Evolutionary conservation across 2,113 vertebrate species (phyloP), one percentile per base, ranked within the genome.

Genomic region (Sinocyclocheilus anshuiensis): DNA sequence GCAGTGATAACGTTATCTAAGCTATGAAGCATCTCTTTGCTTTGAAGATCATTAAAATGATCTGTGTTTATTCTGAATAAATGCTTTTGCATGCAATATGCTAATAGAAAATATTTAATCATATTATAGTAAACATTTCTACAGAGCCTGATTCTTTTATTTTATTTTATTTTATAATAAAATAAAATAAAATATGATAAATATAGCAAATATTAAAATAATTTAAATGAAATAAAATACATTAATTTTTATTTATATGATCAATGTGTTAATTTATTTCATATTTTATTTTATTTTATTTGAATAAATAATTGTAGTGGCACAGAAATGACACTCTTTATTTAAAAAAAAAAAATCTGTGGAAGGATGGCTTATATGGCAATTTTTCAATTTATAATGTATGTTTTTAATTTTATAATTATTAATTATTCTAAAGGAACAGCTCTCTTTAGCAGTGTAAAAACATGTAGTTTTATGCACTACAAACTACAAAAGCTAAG

Each of bases 401-500:
- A 71, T 39, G 10, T 74, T 74, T 71, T 72, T 42, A 74, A 29
- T 77, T 18, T 10, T 18, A 7, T 16, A 18, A 53, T 53, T 45
- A 16, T 48, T 15, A 1, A 53, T 53, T 53, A 53, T 16, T 48
- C 13, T 53, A 77, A 53, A 8, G n/a, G 13, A 53, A 12, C 69
- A 1, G 10, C 74, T 77, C 42, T 4, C 0, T 12, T 78, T 24
- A 61, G 16, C 33, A 13, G 20, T 79, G 55, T 79, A n/a, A 42
- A 80, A 80, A 39, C 33, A 1, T 15, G 55, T 33, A 1, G 50
- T 29, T 33, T 55, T 53, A 53, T 77, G 50, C 18, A 57, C 50
- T 57, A 36, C 50, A 78, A 10, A 24, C 33, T 79, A 36, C 29
- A 79, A 61, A 81, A 63, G 36, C 57, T 63, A 63, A 45, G 57